Percentiles rank a stretch among this genome's conserved stretches.
Conservation (phyloP, 2,888 invertebrate species). For the Heliconius ethilla region DNA sequence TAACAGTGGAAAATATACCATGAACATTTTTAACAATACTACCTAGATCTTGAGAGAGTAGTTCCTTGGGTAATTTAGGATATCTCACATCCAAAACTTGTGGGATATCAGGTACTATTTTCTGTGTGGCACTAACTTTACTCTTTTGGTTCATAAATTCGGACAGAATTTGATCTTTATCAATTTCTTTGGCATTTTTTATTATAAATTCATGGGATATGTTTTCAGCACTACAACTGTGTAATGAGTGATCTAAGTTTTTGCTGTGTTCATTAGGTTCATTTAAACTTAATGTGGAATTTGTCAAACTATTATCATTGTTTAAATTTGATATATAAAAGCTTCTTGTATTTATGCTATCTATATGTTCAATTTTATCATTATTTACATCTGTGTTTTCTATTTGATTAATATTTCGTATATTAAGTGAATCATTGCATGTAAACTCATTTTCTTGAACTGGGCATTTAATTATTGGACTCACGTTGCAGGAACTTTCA, state of each 20-base stretch:
- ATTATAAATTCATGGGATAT: conserved; percentile 50
- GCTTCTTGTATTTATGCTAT: conserved; percentile 29
- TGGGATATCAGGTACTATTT: conserved; percentile 59
- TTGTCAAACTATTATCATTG: conserved; percentile 53
- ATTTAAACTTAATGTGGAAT: conserved; percentile 65
- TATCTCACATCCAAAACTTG: conserved; percentile 55
- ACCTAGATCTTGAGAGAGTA: conserved; percentile 71
- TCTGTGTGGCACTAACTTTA: conserved; percentile 64
- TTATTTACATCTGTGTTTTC: neutral
- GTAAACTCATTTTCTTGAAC: neutral
- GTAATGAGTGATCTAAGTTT: conserved; percentile 51
- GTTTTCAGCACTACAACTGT: conserved; percentile 71
- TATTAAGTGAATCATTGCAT: neutral
- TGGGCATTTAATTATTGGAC: neutral
- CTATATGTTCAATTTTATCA: conserved; percentile 16
- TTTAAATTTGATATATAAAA: conserved; percentile 38
- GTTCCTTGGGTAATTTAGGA: conserved; percentile 67
- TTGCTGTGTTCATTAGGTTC: conserved; percentile 50
- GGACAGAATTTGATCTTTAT: conserved; percentile 64
- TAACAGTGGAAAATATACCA: conserved; percentile 75
- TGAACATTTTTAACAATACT: conserved; percentile 78
- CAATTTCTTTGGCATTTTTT: conserved; percentile 55
- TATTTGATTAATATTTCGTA: neutral
- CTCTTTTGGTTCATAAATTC: conserved; percentile 65
- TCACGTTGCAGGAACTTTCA: conserved; percentile 17